Percentiles rank a stretch among this genome's conserved stretches.
Conservation (phyloP, 2,888 invertebrate genomes). For the Lithophane socia region DNA sequence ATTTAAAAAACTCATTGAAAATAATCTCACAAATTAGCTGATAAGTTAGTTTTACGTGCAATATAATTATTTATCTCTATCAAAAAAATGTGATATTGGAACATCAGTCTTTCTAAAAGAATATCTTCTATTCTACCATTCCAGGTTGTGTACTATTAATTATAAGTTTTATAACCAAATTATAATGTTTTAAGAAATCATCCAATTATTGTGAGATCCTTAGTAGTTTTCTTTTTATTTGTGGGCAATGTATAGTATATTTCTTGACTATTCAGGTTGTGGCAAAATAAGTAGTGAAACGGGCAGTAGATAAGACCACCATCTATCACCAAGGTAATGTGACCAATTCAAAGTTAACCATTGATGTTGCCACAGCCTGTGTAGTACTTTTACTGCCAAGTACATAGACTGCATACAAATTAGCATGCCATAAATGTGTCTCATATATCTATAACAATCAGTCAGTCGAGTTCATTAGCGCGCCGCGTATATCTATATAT, state of each 20-base stretch:
- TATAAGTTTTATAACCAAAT: conserved; percentile 46
- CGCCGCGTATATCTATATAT: too few relatives aligned
- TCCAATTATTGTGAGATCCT: conserved; percentile 25
- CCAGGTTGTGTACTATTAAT: conserved; percentile 77
- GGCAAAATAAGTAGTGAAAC: not conserved
- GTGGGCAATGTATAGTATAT: not conserved
- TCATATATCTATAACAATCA: too few relatives aligned
- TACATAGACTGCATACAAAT: too few relatives aligned
- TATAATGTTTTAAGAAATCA: conserved; percentile 29
- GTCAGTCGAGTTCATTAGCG: too few relatives aligned
- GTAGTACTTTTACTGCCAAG: too few relatives aligned
- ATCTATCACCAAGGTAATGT: too few relatives aligned
- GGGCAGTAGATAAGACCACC: not conserved
- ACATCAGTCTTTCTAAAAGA: conserved; percentile 79
- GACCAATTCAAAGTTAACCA: not conserved
- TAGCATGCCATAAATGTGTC: too few relatives aligned
- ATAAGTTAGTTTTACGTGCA: conserved; percentile 68
- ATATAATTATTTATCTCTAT: conserved; percentile 64
- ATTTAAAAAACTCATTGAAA: conserved; percentile 43
- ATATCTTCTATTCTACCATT: conserved; percentile 78
- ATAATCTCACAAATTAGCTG: conserved; percentile 70
- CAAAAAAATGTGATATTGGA: conserved; percentile 80
- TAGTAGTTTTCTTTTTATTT: not conserved
- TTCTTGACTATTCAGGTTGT: not conserved
- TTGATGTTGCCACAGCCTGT: not conserved